Evolutionary conservation across 2,113 vertebrate species (phyloP).

Genomic region (Sporophila hypoxantha): DNA sequence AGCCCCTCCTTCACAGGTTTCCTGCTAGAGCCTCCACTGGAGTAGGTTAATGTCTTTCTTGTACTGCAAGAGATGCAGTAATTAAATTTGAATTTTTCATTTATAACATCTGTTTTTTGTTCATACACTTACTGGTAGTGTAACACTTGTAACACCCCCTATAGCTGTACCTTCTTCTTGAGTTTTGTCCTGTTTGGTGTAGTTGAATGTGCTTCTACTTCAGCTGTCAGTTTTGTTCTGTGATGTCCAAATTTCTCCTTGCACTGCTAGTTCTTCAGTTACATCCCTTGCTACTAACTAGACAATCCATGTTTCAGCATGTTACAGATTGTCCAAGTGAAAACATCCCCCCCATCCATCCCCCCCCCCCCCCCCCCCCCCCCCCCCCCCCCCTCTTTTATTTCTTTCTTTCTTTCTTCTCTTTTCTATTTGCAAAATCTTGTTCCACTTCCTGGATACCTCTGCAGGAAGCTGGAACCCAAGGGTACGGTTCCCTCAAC

Average conservation of each 20-base stretch:
- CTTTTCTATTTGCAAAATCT: not conserved
- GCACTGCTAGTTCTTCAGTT: not conserved
- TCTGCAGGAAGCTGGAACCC: not conserved
- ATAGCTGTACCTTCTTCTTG: not conserved
- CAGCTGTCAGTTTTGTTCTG: not conserved
- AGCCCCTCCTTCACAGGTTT: not conserved
- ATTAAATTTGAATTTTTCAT: not conserved
- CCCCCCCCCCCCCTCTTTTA: rapidly evolving
- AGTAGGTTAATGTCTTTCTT: not conserved
- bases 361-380: too few species aligned
- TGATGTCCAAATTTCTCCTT: not conserved
- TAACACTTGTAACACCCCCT: not conserved
- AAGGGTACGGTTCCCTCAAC: not conserved
- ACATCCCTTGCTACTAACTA: not conserved
- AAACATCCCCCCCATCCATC: not conserved
- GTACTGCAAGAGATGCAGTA: not conserved
- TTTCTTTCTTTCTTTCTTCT: not conserved
- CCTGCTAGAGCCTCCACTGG: not conserved
- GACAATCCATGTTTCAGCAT: not conserved
- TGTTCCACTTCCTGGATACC: not conserved
- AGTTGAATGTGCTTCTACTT: not conserved
- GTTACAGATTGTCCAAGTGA: not conserved
- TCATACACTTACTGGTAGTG: not conserved
- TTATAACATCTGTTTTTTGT: not conserved
- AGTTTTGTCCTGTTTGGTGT: not conserved